Conservation (phyloP, 35 echinoderm and acorn worm species). For the Patiria miniata region DNA sequence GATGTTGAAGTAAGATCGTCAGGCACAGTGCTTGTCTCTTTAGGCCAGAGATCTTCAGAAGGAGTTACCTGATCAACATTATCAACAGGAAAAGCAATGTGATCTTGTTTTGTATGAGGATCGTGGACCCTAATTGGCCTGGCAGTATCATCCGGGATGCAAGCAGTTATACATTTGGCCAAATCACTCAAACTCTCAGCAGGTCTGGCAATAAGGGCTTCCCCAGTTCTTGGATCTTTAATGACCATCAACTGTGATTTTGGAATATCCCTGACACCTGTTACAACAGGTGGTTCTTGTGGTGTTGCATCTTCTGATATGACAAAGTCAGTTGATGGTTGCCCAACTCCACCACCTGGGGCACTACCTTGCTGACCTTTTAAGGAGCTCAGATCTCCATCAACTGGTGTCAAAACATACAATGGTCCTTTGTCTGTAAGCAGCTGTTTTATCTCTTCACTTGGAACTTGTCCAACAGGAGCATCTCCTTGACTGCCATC, state of each 20-base stretch:
- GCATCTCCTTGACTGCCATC: constrained; percentile 30
- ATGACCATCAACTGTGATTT: constrained; percentile 14
- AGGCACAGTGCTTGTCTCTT: not conserved
- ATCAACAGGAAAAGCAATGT: constrained; percentile 1
- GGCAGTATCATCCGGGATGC: constrained; percentile 22
- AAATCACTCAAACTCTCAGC: constrained; percentile 37
- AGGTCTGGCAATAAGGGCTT: constrained; percentile 43
- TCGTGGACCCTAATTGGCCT: constrained; percentile 54
- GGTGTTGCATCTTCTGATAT: constrained; percentile 7
- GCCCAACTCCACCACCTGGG: not conserved
- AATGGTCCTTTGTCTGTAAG: constrained; percentile 19
- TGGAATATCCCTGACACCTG: constrained; percentile 24
- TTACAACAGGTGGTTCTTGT: constrained; percentile 9
- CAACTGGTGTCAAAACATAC: constrained; percentile 3
- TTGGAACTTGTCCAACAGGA: constrained; percentile 18
- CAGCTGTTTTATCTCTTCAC: not conserved
- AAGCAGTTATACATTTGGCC: not conserved
- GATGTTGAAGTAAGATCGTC: not conserved
- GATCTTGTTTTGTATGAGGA: not conserved
- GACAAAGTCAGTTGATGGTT: not conserved
- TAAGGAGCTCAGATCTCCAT: not conserved
- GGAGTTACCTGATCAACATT: constrained; percentile 24
- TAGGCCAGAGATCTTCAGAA: not conserved
- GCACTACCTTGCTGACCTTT: not conserved
- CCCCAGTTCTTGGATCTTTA: constrained; percentile 45